Percentiles rank a stretch among this genome's conserved stretches.
phyloP scores from a whole-genome alignment of 1,140 invertebrate genomes.

The Ridgeia piscesae region DNA sequence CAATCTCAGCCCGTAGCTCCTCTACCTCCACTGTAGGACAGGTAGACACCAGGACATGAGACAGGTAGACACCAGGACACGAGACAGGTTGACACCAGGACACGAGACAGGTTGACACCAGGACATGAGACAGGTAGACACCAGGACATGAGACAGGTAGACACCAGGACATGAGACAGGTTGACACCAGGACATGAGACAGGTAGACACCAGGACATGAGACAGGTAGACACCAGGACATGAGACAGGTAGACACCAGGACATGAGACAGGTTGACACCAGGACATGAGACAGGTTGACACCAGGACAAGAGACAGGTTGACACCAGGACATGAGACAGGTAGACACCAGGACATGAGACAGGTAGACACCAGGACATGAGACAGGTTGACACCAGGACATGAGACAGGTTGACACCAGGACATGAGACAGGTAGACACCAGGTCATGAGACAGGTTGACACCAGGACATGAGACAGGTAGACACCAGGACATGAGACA shows the following conservation, averaged over 20 bases:
- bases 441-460: neutral
- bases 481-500: neutral
- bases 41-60: neutral
- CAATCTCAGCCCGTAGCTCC: constrained; percentile 13
- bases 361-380: neutral
- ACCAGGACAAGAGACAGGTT: neutral
- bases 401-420: neutral
- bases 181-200: neutral
- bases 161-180: neutral
- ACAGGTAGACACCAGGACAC: neutral
- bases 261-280: neutral
- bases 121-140: neutral
- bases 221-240: neutral
- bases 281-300: neutral
- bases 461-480: neutral
- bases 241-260: neutral
- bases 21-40: constrained; percentile 15
- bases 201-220: neutral
- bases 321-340: neutral
- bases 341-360: neutral
- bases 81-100: neutral
- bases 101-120: neutral
- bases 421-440: neutral
- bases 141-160: neutral
- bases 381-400: neutral